phyloP scores from a whole-genome alignment of 2,888 invertebrate genomes.

The Pemphredon lugubris region DNA sequence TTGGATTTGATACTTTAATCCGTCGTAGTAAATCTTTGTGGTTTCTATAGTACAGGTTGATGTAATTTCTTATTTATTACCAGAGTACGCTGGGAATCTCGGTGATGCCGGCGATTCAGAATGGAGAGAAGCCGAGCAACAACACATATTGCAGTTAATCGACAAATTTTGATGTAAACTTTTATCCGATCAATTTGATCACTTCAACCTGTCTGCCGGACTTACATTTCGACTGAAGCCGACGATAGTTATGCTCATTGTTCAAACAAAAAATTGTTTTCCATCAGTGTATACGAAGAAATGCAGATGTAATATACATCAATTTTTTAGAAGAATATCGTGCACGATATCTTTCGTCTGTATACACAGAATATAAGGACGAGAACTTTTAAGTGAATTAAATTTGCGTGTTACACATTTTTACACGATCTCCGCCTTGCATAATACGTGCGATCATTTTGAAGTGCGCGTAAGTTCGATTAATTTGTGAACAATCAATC shows the following conservation, averaged over 20 bases:
- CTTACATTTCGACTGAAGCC: slow-evolving; percentile 10
- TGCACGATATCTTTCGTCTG: slow-evolving; percentile 10
- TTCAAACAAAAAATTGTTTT: not conserved
- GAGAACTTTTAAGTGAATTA: slow-evolving; percentile 22
- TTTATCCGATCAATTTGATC: slow-evolving; percentile 23
- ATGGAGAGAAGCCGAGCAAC: slow-evolving; percentile 94
- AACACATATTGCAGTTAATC: slow-evolving; percentile 94
- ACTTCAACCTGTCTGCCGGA: slow-evolving; percentile 10
- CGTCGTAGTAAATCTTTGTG: not conserved
- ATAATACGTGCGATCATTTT: not conserved
- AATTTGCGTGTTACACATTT: slow-evolving; percentile 18
- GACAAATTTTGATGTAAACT: slow-evolving; percentile 90
- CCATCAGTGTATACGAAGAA: not conserved
- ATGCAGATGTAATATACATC: not conserved
- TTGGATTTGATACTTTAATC: not conserved
- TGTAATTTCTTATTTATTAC: too few species aligned
- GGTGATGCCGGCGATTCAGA: slow-evolving; percentile 94
- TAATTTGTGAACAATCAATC: slow-evolving; percentile 5
- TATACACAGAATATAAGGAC: slow-evolving; percentile 11
- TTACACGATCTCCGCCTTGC: not conserved
- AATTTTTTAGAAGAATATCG: not conserved
- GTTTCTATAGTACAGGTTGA: too few species aligned
- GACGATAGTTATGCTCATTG: slow-evolving; percentile 2
- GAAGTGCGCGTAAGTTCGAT: slow-evolving; percentile 18
- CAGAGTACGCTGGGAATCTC: slow-evolving; percentile 97